A percentile compares a stretch with the other conserved stretches of the same genome.
Conservation (phyloP, 2,113 vertebrate genomes). For the Takifugu bimaculatus region DNA sequence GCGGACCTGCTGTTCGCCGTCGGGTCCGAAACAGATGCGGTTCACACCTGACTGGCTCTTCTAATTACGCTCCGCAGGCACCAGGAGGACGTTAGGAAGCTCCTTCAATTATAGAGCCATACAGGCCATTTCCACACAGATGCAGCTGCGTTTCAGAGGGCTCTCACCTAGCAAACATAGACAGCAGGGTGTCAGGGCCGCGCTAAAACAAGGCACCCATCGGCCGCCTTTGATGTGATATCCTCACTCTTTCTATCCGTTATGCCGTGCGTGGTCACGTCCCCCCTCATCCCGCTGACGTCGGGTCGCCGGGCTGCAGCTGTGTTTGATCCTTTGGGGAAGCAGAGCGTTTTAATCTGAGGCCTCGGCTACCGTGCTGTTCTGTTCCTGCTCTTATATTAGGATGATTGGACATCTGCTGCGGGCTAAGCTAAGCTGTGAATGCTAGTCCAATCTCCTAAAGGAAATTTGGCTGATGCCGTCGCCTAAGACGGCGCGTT, state of each 20-base stretch:
- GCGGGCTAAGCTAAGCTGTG: slow-evolving; percentile 49
- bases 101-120: too few relatives aligned
- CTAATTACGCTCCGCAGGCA: too few relatives aligned
- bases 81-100: too few relatives aligned
- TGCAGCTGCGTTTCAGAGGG: too few relatives aligned
- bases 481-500: slow-evolving; percentile 6
- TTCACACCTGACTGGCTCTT: not conserved
- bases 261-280: slow-evolving; percentile 1
- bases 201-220: too few relatives aligned
- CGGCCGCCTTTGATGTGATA: too few relatives aligned
- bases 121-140: too few relatives aligned
- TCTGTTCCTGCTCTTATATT: slow-evolving; percentile 68
- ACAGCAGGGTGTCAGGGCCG: too few relatives aligned
- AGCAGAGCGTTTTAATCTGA: slow-evolving; percentile 61
- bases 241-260: not conserved
- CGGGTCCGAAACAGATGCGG: too few relatives aligned
- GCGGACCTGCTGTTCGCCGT: not conserved
- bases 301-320: slow-evolving; percentile 22
- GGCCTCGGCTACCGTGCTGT: slow-evolving; percentile 52
- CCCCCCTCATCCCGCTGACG: slow-evolving; percentile 28
- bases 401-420: slow-evolving; percentile 72
- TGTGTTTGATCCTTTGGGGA: slow-evolving; percentile 42
- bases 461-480: slow-evolving; percentile 42
- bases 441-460: slow-evolving; percentile 45
- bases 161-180: too few relatives aligned